A percentile compares a stretch with the other conserved stretches of the same genome.
phyloP scores from a whole-genome alignment of 2,113 vertebrate species.

The Mustela lutreola region DNA sequence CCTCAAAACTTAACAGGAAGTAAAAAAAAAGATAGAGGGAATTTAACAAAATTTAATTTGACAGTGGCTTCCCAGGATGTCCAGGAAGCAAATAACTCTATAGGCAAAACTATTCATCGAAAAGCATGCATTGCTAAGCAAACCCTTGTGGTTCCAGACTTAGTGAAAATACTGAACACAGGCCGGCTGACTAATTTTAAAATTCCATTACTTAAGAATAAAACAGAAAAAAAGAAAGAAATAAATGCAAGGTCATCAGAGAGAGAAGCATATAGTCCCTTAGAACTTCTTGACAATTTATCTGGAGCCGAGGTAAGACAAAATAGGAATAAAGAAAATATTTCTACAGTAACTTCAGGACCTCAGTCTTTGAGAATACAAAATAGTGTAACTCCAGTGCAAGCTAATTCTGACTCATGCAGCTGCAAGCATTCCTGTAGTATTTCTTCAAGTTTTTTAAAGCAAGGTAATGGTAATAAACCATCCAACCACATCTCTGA shows the following conservation, averaged over 20 bases:
- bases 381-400: not conserved
- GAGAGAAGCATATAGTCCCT: constrained; percentile 77
- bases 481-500: constrained; percentile 51
- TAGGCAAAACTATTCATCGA: constrained; percentile 35
- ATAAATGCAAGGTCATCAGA: constrained; percentile 70
- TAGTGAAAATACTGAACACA: constrained; percentile 73
- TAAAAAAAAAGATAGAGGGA: constrained; percentile 70
- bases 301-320: constrained; percentile 68
- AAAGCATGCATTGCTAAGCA: constrained; percentile 70
- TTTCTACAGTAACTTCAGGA: constrained; percentile 52
- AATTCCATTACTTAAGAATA: constrained; percentile 87
- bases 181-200: constrained; percentile 85
- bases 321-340: constrained; percentile 63
- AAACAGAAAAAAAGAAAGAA: constrained; percentile 68
- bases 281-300: constrained; percentile 76
- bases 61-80: constrained; percentile 44
- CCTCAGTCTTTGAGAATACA: constrained; percentile 28
- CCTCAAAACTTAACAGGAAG: constrained; percentile 69
- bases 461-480: constrained; percentile 58
- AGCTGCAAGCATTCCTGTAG: constrained; percentile 46
- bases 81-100: constrained; percentile 53
- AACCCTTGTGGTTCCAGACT: constrained; percentile 74
- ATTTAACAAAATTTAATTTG: constrained; percentile 67
- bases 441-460: constrained; percentile 65
- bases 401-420: constrained; percentile 14